A percentile compares a stretch with the other conserved stretches of the same genome.
Evolutionary conservation across 2,113 vertebrate genomes (phyloP).

Genomic region (Crotophaga sulcirostris): DNA sequence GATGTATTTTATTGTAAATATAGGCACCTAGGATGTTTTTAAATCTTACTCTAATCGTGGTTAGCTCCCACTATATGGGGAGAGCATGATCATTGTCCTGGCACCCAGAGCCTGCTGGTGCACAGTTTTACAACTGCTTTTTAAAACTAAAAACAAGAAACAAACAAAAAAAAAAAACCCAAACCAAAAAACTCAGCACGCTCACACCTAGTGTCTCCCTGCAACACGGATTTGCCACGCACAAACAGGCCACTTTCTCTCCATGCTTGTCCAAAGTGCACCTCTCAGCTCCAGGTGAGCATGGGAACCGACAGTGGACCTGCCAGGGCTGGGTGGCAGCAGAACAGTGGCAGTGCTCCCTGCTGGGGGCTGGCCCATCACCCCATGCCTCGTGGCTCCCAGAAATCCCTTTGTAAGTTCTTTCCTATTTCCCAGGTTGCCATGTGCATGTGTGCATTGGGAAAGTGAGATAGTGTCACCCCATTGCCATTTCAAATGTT

Average conservation of each 20-base stretch:
- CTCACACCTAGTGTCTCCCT: fast-evolving
- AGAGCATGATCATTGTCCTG: not conserved
- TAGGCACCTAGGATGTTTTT: not conserved
- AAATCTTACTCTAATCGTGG: not conserved
- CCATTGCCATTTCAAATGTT: not conserved
- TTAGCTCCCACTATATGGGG: not conserved
- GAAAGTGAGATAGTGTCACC: conserved; percentile 25
- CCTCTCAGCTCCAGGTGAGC: fast-evolving
- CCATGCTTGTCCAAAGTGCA: fast-evolving
- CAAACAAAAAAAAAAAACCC: fast-evolving
- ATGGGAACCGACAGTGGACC: not conserved
- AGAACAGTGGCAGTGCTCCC: fast-evolving
- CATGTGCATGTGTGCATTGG: not conserved
- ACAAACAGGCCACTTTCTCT: fast-evolving
- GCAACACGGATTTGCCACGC: fast-evolving
- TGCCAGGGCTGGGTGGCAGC: fast-evolving
- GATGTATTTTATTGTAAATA: not conserved
- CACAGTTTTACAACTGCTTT: not conserved
- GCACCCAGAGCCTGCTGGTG: not conserved
- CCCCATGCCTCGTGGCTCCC: fast-evolving
- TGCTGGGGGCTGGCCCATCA: not conserved
- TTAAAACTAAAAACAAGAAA: not conserved
- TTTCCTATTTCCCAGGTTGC: not conserved
- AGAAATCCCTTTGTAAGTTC: not conserved
- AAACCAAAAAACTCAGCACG: not conserved